phyloP scores from a whole-genome alignment of 2,797 vertebrate genomes.

The Acipenser oxyrinchus region DNA sequence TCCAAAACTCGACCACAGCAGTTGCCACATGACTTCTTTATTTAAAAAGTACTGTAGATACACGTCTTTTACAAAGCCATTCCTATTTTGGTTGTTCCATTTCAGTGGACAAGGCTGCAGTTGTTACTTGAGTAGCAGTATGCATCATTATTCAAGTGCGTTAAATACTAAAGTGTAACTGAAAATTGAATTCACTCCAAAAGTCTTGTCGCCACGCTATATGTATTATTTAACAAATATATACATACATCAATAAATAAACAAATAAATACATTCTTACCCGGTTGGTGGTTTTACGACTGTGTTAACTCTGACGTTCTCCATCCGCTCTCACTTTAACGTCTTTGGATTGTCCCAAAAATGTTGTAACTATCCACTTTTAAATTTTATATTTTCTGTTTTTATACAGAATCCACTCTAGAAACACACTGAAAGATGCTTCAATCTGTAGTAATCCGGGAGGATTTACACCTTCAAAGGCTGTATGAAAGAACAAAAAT shows the following conservation, averaged over 20 bases:
- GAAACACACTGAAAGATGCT: constrained; percentile 22
- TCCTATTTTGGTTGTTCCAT: too few relatives aligned
- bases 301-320: constrained; percentile 27
- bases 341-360: constrained; percentile 1
- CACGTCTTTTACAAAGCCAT: too few relatives aligned
- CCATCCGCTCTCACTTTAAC: constrained; percentile 34
- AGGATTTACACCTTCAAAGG: background rate
- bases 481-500: background rate
- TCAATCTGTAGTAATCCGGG: constrained; percentile 19
- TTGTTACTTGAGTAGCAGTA: too few relatives aligned
- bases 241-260: background rate
- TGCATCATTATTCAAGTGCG: too few relatives aligned
- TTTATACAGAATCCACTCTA: constrained; percentile 11
- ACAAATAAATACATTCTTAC: constrained; percentile 33
- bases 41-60: too few relatives aligned
- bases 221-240: background rate
- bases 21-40: too few relatives aligned
- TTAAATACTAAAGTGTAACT: too few relatives aligned
- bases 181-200: too few relatives aligned
- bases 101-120: too few relatives aligned
- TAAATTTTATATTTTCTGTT: constrained; percentile 16
- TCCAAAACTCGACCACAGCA: too few relatives aligned
- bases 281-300: constrained; percentile 44
- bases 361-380: constrained; percentile 22
- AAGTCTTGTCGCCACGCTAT: too few relatives aligned